A percentile compares a stretch with the other conserved stretches of the same genome.
Evolutionary conservation across 2,797 vertebrate genomes (phyloP).

Genomic region (Scarus forsteni): DNA sequence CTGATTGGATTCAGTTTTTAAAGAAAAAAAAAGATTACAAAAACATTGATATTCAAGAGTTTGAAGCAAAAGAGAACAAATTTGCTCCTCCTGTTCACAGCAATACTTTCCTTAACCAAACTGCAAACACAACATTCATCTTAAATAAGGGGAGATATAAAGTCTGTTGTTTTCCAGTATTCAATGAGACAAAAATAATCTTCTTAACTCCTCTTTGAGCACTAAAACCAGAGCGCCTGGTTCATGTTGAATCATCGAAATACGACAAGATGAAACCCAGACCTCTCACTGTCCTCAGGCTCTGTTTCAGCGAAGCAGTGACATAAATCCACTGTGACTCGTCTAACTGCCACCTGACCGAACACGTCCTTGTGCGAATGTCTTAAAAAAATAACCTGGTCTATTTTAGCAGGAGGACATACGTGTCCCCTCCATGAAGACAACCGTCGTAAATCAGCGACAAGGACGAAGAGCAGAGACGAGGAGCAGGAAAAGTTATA

Average conservation of each 20-base stretch:
- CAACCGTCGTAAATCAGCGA: conserved; percentile 28
- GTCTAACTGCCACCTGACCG: conserved; percentile 34
- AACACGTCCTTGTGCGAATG: conserved; percentile 6
- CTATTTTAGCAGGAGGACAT: conserved; percentile 22
- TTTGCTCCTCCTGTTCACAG: no score
- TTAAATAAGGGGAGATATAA: no score
- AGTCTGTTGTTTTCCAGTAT: background rate
- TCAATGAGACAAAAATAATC: conserved; percentile 1
- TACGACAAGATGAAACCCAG: conserved; percentile 26
- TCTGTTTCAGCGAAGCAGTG: conserved; percentile 2
- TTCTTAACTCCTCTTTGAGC: background rate
- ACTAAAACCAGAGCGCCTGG: background rate
- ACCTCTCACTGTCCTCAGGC: conserved; percentile 5
- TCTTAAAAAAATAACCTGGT: conserved; percentile 12
- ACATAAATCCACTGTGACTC: conserved; percentile 32
- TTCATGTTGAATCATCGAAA: background rate
- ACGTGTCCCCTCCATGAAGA: background rate
- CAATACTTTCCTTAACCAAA: no score
- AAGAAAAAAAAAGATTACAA: no score
- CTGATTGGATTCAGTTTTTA: no score
- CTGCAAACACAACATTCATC: no score
- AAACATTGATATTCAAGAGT: no score
- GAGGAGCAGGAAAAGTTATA: background rate
- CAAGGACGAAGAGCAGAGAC: conserved; percentile 1
- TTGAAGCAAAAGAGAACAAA: no score